Conservation (phyloP, 2,888 invertebrate species). For the Amiota communis region DNA sequence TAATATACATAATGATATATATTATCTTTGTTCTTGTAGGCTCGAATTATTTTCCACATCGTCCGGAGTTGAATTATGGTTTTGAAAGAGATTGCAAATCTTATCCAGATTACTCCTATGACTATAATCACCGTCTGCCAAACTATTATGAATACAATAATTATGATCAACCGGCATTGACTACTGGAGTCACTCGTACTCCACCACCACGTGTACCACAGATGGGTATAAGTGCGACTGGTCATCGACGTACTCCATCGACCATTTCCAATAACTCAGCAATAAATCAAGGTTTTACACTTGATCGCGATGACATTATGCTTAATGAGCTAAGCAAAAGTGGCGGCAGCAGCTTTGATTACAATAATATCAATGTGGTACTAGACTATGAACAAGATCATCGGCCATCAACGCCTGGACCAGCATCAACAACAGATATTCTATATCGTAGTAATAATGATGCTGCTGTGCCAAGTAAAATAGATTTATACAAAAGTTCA, state of each 20-base stretch:
- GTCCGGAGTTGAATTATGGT: conserved; percentile 69
- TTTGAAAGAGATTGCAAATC: conserved; percentile 73
- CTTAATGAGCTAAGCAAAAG: conserved; percentile 35
- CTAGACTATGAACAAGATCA: conserved; percentile 46
- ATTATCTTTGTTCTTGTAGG: conserved; percentile 51
- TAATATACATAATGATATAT: not conserved
- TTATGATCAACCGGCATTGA: conserved; percentile 61
- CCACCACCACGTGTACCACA: conserved; percentile 72
- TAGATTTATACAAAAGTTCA: conserved; percentile 65
- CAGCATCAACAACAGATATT: not conserved
- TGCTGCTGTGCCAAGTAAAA: conserved; percentile 56
- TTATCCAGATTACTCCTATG: conserved; percentile 72
- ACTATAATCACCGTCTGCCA: conserved; percentile 68
- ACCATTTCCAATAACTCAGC: conserved; percentile 79
- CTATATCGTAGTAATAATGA: conserved; percentile 10
- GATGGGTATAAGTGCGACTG: conserved; percentile 72
- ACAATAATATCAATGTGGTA: conserved; percentile 58
- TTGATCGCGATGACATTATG: conserved; percentile 76
- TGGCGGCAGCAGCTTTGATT: conserved; percentile 54
- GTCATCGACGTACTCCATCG: conserved; percentile 85
- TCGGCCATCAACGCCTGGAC: not conserved
- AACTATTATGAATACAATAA: conserved; percentile 69
- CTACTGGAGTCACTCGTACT: conserved; percentile 56
- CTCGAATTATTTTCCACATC: conserved; percentile 72
- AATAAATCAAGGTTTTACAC: conserved; percentile 78